These are phyloP conservation scores for Tortrix viridana DNA, from an alignment of 2,888 invertebrate species.

Conservation along the genomic window DNA sequence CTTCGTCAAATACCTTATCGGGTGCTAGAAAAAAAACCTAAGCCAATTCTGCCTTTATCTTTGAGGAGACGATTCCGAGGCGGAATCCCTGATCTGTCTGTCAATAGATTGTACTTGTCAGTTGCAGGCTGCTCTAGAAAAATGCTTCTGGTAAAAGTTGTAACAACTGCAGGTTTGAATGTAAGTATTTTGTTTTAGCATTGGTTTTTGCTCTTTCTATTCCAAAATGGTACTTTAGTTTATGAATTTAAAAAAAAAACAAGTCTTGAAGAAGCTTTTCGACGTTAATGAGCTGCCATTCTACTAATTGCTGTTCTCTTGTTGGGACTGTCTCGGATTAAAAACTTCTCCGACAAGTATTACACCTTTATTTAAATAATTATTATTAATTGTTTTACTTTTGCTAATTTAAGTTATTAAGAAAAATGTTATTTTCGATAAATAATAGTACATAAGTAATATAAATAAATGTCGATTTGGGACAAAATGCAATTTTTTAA, in stretches of 20 bases:
- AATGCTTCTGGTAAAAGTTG: too few species aligned
- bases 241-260: constrained; percentile 11
- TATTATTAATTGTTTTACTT: constrained; percentile 7
- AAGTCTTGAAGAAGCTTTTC: constrained; percentile 8
- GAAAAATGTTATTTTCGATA: too few species aligned
- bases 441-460: too few species aligned
- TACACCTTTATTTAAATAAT: constrained; percentile 14
- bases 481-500: too few species aligned
- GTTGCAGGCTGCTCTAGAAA: not conserved
- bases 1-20: constrained; percentile 59
- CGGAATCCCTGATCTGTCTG: constrained; percentile 26
- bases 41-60: constrained; percentile 44
- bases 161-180: too few species aligned
- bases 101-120: constrained; percentile 31
- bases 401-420: not conserved
- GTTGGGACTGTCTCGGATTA: constrained; percentile 12
- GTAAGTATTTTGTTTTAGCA: too few species aligned
- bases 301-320: constrained; percentile 26
- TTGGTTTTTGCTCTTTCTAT: too few species aligned
- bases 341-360: constrained; percentile 15
- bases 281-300: constrained; percentile 17
- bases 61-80: constrained; percentile 39
- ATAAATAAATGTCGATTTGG: too few species aligned
- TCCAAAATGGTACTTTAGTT: not conserved
- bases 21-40: constrained; percentile 48